Conservation (phyloP, 2,113 vertebrate species). For the Elephas maximus region DNA sequence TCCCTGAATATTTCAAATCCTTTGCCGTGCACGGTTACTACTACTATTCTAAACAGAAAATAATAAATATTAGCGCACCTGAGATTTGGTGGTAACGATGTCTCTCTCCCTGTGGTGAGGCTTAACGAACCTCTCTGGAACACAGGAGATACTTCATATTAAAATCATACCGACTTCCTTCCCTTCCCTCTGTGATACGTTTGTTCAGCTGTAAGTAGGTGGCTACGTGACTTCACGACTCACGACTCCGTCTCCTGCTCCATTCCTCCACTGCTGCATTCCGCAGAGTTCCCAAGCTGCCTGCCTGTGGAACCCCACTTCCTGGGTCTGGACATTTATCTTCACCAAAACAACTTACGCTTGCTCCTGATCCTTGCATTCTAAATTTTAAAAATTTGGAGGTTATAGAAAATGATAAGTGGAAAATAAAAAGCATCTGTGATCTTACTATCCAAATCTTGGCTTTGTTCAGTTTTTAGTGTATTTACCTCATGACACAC, state of each 20-base stretch:
- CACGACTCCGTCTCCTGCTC: neutral
- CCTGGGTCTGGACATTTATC: neutral
- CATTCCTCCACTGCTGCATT: neutral
- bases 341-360: neutral
- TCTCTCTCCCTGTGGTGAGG: neutral
- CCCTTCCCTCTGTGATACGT: neutral
- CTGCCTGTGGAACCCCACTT: neutral
- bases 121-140: neutral
- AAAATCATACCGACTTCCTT: neutral
- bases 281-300: neutral
- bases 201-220: neutral
- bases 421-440: neutral
- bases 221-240: neutral
- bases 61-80: neutral
- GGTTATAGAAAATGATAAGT: neutral
- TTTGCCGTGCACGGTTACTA: neutral
- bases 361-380: neutral
- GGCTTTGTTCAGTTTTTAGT: neutral
- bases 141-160: neutral
- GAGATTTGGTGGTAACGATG: neutral
- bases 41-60: neutral
- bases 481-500: neutral
- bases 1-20: neutral
- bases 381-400: neutral
- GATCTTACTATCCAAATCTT: neutral